These are phyloP conservation scores for Callospermophilus lateralis DNA, from an alignment of 2,113 vertebrate species.

Conservation along the genomic window DNA sequence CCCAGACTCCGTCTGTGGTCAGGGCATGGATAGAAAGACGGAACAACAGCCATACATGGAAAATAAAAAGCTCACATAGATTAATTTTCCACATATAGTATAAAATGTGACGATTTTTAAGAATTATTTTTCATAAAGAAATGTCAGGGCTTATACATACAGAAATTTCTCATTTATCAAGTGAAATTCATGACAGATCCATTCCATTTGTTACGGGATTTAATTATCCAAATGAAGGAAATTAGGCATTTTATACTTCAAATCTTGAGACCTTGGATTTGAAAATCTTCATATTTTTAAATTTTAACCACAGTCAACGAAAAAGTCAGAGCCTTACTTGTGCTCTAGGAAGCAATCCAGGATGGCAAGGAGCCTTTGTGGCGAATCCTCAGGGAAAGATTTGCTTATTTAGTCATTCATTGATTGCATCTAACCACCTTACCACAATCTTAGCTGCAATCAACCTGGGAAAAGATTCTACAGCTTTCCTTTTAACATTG, in stretches of 20 bases:
- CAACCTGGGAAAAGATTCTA: neutral
- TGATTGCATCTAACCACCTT: neutral
- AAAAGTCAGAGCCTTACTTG: neutral
- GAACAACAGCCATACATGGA: neutral
- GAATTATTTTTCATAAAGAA: neutral
- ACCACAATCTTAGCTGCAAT: no score
- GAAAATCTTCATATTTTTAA: neutral
- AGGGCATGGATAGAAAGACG: neutral
- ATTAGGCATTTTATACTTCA: neutral
- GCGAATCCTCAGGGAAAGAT: neutral
- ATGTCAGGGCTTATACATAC: neutral
- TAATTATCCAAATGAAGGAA: neutral
- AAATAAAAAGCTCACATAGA: neutral
- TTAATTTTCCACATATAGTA: neutral
- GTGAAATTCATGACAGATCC: neutral
- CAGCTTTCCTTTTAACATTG: neutral
- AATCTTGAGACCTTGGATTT: neutral
- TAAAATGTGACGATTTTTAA: neutral
- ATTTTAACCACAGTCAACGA: neutral
- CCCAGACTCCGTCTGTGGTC: neutral
- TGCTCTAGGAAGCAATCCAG: neutral
- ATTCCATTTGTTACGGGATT: neutral
- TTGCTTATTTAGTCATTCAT: neutral
- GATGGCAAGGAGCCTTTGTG: accelerated
- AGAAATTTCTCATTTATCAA: neutral